Percentiles rank a stretch among this genome's conserved stretches.
Conservation (phyloP, 2,113 vertebrate species). For the Labrus mixtus region DNA sequence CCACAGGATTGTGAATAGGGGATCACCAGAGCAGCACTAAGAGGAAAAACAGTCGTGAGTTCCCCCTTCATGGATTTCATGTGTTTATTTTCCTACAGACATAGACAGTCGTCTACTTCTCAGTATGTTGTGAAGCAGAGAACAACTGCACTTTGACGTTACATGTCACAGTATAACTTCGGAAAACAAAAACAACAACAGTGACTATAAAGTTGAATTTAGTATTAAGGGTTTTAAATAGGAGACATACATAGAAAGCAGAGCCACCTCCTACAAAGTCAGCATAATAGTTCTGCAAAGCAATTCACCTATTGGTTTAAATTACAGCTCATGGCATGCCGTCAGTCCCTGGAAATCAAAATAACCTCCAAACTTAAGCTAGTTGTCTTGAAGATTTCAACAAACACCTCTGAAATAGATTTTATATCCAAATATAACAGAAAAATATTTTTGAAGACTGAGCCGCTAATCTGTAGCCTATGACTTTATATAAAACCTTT, state of each 20-base stretch:
- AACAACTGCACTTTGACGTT: slow-evolving; percentile 9
- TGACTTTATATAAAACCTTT: slow-evolving; percentile 17
- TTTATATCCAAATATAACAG: not conserved
- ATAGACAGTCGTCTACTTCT: slow-evolving; percentile 11
- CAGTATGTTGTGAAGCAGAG: not conserved
- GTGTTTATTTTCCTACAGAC: slow-evolving; percentile 42
- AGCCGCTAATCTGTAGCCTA: slow-evolving; percentile 18
- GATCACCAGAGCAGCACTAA: too few relatives aligned
- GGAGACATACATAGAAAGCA: not conserved
- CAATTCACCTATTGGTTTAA: slow-evolving; percentile 25
- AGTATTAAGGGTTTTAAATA: not conserved
- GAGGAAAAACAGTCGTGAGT: not conserved
- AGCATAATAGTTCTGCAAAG: slow-evolving; percentile 5
- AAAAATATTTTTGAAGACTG: not conserved
- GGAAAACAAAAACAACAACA: not conserved
- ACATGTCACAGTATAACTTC: slow-evolving; percentile 2
- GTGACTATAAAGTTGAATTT: not conserved
- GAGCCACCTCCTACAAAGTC: not conserved
- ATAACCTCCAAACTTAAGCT: slow-evolving; percentile 13
- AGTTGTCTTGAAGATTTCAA: not conserved
- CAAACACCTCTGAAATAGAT: not conserved
- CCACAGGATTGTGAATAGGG: not conserved
- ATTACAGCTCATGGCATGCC: slow-evolving; percentile 6
- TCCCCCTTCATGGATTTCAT: not conserved
- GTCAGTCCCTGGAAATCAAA: slow-evolving; percentile 12